These are phyloP conservation scores for Rhadina sibilatrix DNA, from an alignment of 2,113 vertebrate species.

Conservation along the genomic window DNA sequence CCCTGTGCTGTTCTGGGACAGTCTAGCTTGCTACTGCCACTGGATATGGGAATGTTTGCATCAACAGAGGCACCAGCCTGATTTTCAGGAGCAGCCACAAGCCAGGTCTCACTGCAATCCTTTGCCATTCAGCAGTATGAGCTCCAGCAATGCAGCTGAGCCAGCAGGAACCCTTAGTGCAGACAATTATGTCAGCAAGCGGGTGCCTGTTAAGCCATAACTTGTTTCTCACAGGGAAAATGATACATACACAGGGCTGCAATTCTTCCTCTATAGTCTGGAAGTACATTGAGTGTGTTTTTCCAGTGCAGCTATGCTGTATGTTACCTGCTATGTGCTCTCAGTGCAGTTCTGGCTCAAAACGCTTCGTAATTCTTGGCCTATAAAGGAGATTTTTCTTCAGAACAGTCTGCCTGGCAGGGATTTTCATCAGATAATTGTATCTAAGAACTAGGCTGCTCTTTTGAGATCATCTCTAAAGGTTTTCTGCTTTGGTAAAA, in stretches of 20 bases:
- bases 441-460: neutral
- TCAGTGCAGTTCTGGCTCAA: neutral
- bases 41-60: neutral
- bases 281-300: neutral
- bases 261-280: neutral
- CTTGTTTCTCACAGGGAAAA: constrained; percentile 16
- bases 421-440: neutral
- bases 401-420: neutral
- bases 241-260: neutral
- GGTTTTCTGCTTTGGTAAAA: neutral
- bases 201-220: neutral
- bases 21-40: neutral
- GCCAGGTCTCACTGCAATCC: neutral
- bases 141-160: neutral
- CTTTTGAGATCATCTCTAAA: neutral
- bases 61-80: neutral
- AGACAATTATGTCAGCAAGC: neutral
- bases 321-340: neutral
- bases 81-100: neutral
- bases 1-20: neutral
- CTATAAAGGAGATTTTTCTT: neutral
- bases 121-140: neutral
- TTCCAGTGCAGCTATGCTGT: neutral
- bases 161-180: neutral
- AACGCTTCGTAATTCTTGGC: neutral